phyloP scores from a whole-genome alignment of 1,140 invertebrate species.

The Cotesia glomerata region DNA sequence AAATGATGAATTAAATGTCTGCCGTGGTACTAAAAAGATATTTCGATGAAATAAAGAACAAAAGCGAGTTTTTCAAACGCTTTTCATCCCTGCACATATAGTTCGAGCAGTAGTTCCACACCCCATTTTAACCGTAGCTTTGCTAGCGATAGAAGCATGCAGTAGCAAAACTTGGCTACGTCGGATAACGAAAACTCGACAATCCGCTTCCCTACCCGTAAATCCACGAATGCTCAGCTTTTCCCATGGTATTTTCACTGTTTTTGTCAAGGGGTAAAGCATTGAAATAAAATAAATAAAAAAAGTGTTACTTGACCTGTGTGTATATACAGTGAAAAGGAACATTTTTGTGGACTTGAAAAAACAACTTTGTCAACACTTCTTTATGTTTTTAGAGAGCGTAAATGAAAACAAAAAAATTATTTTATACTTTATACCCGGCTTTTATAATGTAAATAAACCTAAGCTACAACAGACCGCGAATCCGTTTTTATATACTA shows the following conservation, averaged over 20 bases:
- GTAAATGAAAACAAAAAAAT: too few species aligned
- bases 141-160: not conserved
- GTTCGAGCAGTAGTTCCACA: not conserved
- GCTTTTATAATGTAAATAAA: too few species aligned
- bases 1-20: too few species aligned
- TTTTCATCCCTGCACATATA: too few species aligned
- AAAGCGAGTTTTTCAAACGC: too few species aligned
- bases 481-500: too few species aligned
- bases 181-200: conserved; percentile 2
- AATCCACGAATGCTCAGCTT: not conserved
- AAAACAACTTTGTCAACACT: not conserved
- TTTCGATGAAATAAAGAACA: too few species aligned
- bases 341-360: not conserved
- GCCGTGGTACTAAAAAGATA: too few species aligned
- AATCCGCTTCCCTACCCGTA: not conserved
- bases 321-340: not conserved
- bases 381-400: not conserved
- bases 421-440: too few species aligned
- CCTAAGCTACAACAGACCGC: too few species aligned
- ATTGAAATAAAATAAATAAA: not conserved
- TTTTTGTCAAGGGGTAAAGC: conserved; percentile 2
- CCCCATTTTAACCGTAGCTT: not conserved
- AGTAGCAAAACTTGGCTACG: not conserved
- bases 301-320: not conserved
- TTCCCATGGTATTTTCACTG: not conserved